phyloP scores from a whole-genome alignment of 2,113 vertebrate genomes.

The Oenanthe oenanthe region DNA sequence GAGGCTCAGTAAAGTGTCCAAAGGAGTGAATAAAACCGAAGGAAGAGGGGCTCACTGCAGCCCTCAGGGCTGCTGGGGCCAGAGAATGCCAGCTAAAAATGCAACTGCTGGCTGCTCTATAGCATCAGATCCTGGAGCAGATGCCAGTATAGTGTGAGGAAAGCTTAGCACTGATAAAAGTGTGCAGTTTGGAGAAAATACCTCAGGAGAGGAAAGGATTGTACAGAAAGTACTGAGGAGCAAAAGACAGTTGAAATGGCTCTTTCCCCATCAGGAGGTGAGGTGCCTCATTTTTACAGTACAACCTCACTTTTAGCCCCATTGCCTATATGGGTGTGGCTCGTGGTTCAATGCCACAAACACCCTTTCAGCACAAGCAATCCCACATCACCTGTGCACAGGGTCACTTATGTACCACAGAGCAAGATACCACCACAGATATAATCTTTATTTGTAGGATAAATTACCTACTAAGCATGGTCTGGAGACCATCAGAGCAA shows the following conservation, averaged over 20 bases:
- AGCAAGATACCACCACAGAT: neutral
- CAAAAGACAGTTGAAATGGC: neutral
- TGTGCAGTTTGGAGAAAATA: neutral
- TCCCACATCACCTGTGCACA: neutral
- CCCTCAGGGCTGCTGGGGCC: neutral
- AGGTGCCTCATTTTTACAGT: neutral
- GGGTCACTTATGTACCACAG: neutral
- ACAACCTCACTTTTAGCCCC: neutral
- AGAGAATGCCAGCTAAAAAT: neutral
- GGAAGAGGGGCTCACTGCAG: neutral
- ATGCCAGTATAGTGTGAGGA: neutral
- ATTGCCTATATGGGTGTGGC: fast-evolving
- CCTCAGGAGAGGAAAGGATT: neutral
- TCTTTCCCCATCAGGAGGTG: neutral
- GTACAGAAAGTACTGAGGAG: neutral
- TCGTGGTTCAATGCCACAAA: neutral
- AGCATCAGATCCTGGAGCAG: neutral
- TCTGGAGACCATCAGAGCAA: neutral
- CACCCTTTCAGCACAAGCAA: fast-evolving
- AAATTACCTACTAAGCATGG: neutral
- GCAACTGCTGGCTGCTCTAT: neutral
- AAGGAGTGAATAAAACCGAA: neutral
- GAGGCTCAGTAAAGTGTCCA: neutral
- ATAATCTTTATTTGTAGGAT: neutral
- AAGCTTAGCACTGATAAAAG: neutral